A percentile compares a stretch with the other conserved stretches of the same genome.
These are phyloP conservation scores for Ictidomys tridecemlineatus DNA, from an alignment of 2,113 vertebrate genomes.

Conservation along the genomic window DNA sequence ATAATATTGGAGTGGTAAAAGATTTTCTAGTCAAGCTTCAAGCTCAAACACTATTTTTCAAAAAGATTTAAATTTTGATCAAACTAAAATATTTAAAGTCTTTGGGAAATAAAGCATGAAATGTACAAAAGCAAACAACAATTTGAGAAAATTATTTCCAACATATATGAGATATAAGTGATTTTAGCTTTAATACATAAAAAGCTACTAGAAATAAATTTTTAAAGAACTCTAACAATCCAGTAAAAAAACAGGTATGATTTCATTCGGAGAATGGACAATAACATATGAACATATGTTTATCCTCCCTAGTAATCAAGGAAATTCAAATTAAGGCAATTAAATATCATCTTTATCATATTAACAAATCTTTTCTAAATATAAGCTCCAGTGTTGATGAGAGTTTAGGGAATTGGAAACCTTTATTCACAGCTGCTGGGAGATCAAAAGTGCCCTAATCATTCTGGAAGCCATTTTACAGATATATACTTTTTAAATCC, in stretches of 20 bases:
- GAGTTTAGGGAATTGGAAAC: background rate
- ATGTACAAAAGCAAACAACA: conserved; percentile 16
- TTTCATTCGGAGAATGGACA: background rate
- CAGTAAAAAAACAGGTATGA: conserved; percentile 26
- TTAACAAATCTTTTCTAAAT: conserved; percentile 10
- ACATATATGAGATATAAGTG: background rate
- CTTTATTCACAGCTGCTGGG: background rate
- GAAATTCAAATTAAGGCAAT: conserved; percentile 22
- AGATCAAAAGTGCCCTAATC: conserved; percentile 29
- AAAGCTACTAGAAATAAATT: conserved; percentile 7
- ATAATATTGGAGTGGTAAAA: background rate
- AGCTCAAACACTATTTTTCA: background rate
- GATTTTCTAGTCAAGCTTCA: background rate
- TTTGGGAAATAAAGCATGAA: conserved; percentile 47
- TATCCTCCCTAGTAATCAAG: background rate
- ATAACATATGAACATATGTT: background rate
- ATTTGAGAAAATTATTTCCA: conserved; percentile 39
- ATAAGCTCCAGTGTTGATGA: background rate
- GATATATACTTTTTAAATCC: background rate
- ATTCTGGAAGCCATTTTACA: conserved; percentile 20
- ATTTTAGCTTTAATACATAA: conserved; percentile 26
- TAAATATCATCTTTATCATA: conserved; percentile 16
- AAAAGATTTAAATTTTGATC: conserved; percentile 30
- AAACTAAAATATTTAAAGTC: conserved; percentile 1
- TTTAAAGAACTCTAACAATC: conserved; percentile 32